These are phyloP conservation scores for Antedon mediterranea DNA, from an alignment of 53 echinoderm and acorn worm species.

Conservation along the genomic window DNA sequence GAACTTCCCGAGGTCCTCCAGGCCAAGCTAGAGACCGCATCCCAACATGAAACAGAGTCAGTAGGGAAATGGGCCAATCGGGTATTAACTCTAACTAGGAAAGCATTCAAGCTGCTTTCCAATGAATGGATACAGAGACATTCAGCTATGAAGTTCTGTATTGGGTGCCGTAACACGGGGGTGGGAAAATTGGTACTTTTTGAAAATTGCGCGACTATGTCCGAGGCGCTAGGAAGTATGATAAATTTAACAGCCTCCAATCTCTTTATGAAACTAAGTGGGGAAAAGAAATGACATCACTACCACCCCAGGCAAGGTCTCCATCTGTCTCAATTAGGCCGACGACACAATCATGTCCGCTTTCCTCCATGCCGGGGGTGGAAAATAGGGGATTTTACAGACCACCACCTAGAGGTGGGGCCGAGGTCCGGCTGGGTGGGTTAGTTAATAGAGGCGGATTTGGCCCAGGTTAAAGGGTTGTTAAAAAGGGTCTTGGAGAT, in stretches of 20 bases:
- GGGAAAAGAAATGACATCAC: too few relatives aligned
- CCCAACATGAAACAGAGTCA: conserved; percentile 10
- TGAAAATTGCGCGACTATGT: background rate
- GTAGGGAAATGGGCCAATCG: conserved; percentile 27
- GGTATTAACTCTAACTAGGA: conserved; percentile 2
- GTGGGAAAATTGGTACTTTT: conserved; percentile 21
- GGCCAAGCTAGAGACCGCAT: conserved; percentile 12
- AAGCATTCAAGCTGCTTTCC: conserved; percentile 9
- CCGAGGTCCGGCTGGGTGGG: too few relatives aligned
- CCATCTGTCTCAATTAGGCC: too few relatives aligned
- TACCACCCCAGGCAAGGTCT: too few relatives aligned
- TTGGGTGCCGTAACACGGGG: conserved; percentile 15
- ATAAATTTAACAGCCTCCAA: background rate
- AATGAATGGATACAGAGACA: conserved; percentile 10
- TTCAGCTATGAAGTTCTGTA: conserved; percentile 14
- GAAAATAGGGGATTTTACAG: too few relatives aligned
- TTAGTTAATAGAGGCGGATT: too few relatives aligned
- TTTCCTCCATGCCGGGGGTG: too few relatives aligned
- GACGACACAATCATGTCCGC: too few relatives aligned
- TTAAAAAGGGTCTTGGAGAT: too few relatives aligned
- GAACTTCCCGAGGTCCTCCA: conserved; percentile 24
- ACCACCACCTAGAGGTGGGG: too few relatives aligned
- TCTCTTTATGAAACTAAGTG: too few relatives aligned
- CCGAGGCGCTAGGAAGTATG: conserved; percentile 11
- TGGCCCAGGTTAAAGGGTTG: too few relatives aligned